Evolutionary conservation across 2,797 vertebrate species (phyloP).

Genomic region (Lates japonicus): DNA sequence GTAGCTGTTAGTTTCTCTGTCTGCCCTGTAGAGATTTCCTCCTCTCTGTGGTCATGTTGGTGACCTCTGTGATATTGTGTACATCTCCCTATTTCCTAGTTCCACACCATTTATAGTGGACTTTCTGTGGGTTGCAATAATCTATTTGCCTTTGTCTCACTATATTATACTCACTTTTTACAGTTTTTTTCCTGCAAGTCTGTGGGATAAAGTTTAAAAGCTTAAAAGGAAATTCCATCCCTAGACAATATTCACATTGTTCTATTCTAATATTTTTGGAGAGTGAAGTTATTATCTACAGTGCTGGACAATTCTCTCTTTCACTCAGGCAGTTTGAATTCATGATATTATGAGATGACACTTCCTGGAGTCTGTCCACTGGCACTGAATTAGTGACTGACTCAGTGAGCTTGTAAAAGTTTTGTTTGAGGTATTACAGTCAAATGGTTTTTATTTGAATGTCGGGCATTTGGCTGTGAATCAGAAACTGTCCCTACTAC

Average conservation of each 20-base stretch:
- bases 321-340: not conserved
- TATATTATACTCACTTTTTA: conserved; percentile 28
- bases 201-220: conserved; percentile 27
- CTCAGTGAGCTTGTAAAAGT: conserved; percentile 14
- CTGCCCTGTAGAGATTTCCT: conserved; percentile 32
- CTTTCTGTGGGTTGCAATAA: conserved; percentile 40
- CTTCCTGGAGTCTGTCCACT: not conserved
- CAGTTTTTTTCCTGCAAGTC: not conserved
- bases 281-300: not conserved
- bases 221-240: not conserved
- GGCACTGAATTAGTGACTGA: not conserved
- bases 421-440: conserved; percentile 12
- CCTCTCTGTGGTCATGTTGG: conserved; percentile 17
- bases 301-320: not conserved
- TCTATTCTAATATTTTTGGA: not conserved
- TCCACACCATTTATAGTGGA: conserved; percentile 24
- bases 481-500: conserved; percentile 15
- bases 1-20: conserved; percentile 7
- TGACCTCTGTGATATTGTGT: conserved; percentile 49
- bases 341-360: not conserved
- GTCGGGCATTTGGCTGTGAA: conserved; percentile 21
- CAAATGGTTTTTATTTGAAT: conserved; percentile 28
- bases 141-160: conserved; percentile 26
- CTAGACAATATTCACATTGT: not conserved
- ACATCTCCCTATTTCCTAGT: conserved; percentile 37